These are phyloP conservation scores for Coccyzus lansbergi DNA, from an alignment of 2,797 vertebrate genomes.

Conservation along the genomic window DNA sequence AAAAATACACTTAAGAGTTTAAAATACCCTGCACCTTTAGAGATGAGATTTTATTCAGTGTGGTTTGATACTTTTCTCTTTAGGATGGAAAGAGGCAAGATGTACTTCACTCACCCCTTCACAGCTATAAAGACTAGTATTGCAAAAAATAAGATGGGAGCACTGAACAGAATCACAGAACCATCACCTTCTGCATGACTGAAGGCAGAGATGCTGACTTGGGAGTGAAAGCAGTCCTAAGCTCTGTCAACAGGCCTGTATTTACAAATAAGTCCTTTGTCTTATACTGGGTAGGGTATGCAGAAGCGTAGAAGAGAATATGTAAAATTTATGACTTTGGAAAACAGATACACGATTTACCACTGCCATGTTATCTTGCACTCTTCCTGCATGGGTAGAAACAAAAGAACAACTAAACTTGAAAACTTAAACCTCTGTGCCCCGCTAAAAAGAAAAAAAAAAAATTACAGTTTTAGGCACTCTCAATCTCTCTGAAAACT, in stretches of 20 bases:
- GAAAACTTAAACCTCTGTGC: neutral
- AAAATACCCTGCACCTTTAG: neutral
- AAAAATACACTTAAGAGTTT: neutral
- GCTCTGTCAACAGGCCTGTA: neutral
- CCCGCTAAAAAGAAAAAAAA: neutral
- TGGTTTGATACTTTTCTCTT: neutral
- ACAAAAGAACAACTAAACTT: neutral
- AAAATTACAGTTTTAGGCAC: neutral
- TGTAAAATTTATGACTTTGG: neutral
- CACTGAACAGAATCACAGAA: too few species aligned
- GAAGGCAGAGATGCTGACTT: constrained; percentile 27
- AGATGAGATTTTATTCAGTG: neutral
- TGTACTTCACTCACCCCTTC: neutral
- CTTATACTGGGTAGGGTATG: neutral
- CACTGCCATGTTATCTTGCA: neutral
- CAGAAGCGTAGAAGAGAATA: neutral
- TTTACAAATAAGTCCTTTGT: neutral
- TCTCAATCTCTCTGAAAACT: neutral
- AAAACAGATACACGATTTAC: neutral
- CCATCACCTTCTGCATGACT: constrained; percentile 13
- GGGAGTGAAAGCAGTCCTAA: neutral
- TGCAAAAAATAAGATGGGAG: constrained; percentile 27
- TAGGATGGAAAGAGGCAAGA: neutral
- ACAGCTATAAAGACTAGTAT: neutral
- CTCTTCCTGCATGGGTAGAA: neutral